Conservation (phyloP, 2,888 invertebrate genomes). For the Idaea aversata region DNA sequence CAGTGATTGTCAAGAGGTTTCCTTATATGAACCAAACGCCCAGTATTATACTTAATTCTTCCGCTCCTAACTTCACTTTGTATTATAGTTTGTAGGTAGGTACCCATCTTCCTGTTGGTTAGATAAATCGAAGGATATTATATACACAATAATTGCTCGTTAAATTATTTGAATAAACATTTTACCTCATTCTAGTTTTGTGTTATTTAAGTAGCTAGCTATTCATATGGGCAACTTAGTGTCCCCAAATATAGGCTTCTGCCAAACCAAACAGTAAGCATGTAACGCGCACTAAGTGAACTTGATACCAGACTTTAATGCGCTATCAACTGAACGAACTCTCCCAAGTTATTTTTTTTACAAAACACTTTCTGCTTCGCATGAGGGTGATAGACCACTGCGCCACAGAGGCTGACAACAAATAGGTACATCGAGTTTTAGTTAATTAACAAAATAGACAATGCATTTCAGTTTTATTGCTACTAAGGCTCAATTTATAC, state of each 20-base stretch:
- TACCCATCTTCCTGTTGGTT: neutral
- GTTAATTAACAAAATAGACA: too few species aligned
- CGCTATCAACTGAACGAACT: neutral
- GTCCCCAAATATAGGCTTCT: too few species aligned
- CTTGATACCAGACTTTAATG: neutral
- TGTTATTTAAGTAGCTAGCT: neutral
- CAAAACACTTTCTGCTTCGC: neutral
- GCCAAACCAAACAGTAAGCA: too few species aligned
- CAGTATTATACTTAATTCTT: neutral
- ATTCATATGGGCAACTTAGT: too few species aligned
- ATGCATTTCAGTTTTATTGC: too few species aligned
- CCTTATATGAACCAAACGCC: too few species aligned
- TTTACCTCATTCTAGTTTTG: neutral
- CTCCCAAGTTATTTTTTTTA: neutral
- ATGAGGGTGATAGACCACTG: neutral
- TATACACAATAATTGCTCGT: neutral
- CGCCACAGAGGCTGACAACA: too few species aligned
- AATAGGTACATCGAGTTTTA: too few species aligned
- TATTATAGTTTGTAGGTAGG: neutral
- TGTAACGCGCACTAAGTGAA: neutral
- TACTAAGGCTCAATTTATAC: too few species aligned
- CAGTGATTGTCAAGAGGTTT: too few species aligned
- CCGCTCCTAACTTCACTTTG: neutral
- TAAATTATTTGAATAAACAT: neutral
- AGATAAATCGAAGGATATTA: neutral